Conservation (phyloP, 2,888 invertebrate species). For the Gymnoscelis rufifasciata region DNA sequence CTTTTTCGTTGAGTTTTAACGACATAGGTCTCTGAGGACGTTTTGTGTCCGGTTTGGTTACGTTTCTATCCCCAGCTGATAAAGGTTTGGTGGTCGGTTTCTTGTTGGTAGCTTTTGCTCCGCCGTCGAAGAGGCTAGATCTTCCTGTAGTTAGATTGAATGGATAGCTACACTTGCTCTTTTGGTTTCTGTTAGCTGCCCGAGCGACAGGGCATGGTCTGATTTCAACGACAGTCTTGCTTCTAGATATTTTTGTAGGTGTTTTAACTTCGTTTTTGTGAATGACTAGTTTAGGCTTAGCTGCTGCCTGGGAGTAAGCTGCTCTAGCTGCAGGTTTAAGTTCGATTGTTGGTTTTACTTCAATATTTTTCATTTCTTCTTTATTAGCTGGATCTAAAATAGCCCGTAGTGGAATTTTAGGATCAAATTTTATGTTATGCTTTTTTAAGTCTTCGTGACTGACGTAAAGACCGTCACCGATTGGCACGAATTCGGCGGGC, state of each 20-base stretch:
- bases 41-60: slow-evolving; percentile 49
- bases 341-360: slow-evolving; percentile 41
- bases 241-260: slow-evolving; percentile 51
- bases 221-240: slow-evolving; percentile 71
- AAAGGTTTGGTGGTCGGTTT: slow-evolving; percentile 30
- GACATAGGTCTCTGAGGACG: slow-evolving; percentile 51
- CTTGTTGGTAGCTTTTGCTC: slow-evolving; percentile 28
- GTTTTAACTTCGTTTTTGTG: slow-evolving; percentile 58
- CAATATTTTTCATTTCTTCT: slow-evolving; percentile 47
- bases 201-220: slow-evolving; percentile 44
- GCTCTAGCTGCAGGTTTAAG: slow-evolving; percentile 47
- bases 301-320: slow-evolving; percentile 74
- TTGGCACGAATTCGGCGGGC: no score
- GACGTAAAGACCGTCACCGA: no score
- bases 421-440: no score
- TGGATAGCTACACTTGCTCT: slow-evolving; percentile 71
- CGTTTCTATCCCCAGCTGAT: slow-evolving; percentile 50
- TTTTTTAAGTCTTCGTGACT: no score
- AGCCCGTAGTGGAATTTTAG: no score
- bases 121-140: slow-evolving; percentile 64
- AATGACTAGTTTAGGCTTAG: slow-evolving; percentile 63
- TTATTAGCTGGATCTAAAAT: slow-evolving; percentile 6
- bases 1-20: slow-evolving; percentile 58
- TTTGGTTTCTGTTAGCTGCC: slow-evolving; percentile 52
- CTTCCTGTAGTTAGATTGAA: slow-evolving; percentile 73